Conservation (phyloP, 2,113 vertebrate genomes). For the Pluvialis apricaria region DNA sequence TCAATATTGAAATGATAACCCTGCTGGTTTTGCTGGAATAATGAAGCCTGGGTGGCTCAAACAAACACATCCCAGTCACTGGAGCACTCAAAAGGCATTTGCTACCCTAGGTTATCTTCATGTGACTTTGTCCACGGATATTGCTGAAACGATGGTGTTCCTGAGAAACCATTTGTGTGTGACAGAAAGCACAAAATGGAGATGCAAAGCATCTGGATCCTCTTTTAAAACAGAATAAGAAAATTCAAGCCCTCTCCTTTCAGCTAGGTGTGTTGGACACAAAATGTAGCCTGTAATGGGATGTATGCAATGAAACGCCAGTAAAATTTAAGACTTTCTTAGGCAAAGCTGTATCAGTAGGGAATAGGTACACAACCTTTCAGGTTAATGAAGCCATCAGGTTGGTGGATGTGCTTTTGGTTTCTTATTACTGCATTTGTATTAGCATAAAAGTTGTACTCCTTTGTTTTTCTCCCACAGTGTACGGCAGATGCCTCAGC, state of each 20-base stretch:
- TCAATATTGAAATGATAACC: neutral
- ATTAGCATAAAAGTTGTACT: too few relatives aligned
- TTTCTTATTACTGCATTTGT: neutral
- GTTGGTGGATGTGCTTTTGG: neutral
- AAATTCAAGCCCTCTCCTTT: neutral
- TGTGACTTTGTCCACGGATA: neutral
- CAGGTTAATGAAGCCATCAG: neutral
- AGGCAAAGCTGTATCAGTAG: neutral
- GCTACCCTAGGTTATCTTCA: neutral
- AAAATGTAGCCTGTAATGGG: neutral
- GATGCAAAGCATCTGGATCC: neutral
- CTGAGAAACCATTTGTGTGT: neutral
- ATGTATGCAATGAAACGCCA: neutral
- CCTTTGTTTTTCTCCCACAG: neutral
- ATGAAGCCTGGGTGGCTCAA: neutral
- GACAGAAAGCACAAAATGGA: neutral
- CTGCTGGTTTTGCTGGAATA: neutral
- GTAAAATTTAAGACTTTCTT: too few relatives aligned
- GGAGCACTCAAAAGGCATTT: neutral
- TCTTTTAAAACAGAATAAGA: neutral
- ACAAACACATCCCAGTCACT: accelerated
- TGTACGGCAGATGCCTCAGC: neutral
- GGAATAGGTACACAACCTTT: neutral
- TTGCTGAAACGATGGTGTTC: neutral
- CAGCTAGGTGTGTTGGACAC: too few relatives aligned